These are phyloP conservation scores for Podarcis muralis DNA, from an alignment of 2,113 vertebrate species.

Conservation along the genomic window DNA sequence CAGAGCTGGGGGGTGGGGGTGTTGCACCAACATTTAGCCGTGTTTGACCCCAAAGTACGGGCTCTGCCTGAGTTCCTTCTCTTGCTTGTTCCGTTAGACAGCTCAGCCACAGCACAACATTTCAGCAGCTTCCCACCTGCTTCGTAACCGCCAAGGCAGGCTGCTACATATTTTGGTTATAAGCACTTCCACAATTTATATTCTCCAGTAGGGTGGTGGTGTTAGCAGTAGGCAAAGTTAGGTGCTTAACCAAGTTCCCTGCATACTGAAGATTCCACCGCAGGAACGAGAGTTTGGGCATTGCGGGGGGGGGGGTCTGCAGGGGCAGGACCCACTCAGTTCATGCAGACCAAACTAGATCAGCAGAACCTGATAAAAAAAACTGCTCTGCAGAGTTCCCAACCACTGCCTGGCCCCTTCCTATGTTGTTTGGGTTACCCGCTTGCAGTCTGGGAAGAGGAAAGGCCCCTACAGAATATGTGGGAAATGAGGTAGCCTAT, in stretches of 20 bases:
- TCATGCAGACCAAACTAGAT: background rate
- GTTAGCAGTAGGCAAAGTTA: background rate
- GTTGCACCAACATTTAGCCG: background rate
- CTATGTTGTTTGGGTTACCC: background rate
- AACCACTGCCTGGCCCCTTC: background rate
- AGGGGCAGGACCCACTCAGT: background rate
- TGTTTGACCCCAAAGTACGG: background rate
- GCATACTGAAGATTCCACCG: background rate
- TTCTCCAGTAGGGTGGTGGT: background rate
- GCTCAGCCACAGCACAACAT: background rate
- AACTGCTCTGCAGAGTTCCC: background rate
- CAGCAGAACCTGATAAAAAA: background rate
- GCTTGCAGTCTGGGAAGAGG: background rate
- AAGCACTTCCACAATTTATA: background rate
- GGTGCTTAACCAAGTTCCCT: no score
- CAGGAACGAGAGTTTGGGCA: background rate
- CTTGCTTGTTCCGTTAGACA: background rate
- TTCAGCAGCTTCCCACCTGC: background rate
- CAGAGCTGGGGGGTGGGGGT: background rate
- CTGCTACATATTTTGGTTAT: background rate
- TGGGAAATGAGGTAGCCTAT: background rate
- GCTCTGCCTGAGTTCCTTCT: background rate
- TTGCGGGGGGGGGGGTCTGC: background rate
- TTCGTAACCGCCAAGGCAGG: rapidly evolving
- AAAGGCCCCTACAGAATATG: background rate